Evolutionary conservation across 2,797 vertebrate species (phyloP).

Genomic region (Helostoma temminkii): DNA sequence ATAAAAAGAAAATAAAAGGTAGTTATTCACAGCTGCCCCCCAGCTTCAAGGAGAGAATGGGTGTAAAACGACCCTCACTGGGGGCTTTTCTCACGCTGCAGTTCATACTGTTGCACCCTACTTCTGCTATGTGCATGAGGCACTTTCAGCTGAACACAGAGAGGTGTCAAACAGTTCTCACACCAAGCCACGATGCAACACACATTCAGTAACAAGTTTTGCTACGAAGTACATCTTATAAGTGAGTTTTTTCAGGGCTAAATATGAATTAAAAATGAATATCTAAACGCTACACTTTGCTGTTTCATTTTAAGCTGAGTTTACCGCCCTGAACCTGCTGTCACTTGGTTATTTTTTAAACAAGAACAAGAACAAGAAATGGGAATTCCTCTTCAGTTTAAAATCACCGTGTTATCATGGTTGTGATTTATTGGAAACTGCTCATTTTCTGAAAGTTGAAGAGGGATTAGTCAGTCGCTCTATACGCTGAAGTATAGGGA

Average conservation of each 20-base stretch:
- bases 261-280: not conserved
- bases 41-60: not conserved
- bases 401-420: constrained; percentile 20
- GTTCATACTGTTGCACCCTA: not conserved
- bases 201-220: not conserved
- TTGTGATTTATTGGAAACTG: constrained; percentile 73
- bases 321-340: not conserved
- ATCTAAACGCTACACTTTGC: not conserved
- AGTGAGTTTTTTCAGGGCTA: not conserved
- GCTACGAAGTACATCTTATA: not conserved
- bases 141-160: constrained; percentile 26
- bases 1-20: not conserved
- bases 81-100: constrained; percentile 57
- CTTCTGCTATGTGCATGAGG: constrained; percentile 15
- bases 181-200: not conserved
- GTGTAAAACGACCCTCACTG: constrained; percentile 16
- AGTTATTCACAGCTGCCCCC: not conserved
- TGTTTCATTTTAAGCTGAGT: not conserved
- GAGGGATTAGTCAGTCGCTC: constrained; percentile 52
- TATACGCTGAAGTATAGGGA: not conserved
- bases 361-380: constrained; percentile 11
- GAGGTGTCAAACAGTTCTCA: constrained; percentile 66
- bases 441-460: constrained; percentile 45
- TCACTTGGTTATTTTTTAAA: not conserved
- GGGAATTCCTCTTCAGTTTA: constrained; percentile 23